Conservation (phyloP, 2,113 vertebrate species). For the Pithys albifrons region DNA sequence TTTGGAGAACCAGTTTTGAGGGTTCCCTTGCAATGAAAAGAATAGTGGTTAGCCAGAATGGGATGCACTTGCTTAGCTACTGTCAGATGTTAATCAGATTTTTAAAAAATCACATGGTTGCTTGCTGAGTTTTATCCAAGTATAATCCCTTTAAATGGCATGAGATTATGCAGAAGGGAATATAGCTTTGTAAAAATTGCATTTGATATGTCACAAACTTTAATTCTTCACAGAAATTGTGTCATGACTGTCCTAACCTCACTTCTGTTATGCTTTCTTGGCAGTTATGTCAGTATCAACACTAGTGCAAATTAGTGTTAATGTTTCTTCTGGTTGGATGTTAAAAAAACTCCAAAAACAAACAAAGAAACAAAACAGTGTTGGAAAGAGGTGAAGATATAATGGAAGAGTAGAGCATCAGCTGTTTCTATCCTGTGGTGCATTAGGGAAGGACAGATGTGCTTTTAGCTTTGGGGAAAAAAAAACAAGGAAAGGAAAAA, state of each 20-base stretch:
- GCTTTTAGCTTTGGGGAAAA: background rate
- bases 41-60: background rate
- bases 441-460: background rate
- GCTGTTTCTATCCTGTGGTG: background rate
- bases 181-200: background rate
- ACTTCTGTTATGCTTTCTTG: background rate
- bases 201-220: background rate
- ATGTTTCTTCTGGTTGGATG: background rate
- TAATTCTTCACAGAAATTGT: background rate
- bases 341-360: background rate
- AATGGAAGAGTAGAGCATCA: background rate
- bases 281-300: background rate
- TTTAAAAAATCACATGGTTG: background rate
- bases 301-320: background rate
- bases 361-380: no score
- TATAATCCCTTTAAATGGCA: background rate
- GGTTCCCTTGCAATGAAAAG: background rate
- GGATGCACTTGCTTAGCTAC: background rate
- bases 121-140: background rate
- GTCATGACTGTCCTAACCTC: background rate
- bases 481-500: background rate
- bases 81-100: background rate
- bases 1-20: background rate
- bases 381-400: background rate
- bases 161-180: background rate